Conservation (phyloP, 2,113 vertebrate genomes). For the Sphyrna mokarran region DNA sequence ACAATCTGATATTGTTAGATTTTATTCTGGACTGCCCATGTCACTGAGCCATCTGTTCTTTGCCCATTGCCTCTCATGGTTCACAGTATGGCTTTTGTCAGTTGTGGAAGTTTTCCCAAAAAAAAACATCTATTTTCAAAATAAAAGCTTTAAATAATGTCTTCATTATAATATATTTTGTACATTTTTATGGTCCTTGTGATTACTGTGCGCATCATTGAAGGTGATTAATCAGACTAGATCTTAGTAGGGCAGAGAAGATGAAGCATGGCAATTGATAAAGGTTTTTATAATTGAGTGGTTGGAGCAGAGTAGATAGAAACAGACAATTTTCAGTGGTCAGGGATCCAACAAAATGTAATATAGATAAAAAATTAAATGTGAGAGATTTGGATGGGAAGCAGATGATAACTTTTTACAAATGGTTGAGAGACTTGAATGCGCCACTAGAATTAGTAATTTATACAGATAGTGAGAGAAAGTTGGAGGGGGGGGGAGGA, state of each 20-base stretch:
- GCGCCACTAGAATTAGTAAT: neutral
- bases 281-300: neutral
- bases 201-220: neutral
- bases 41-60: constrained; percentile 25
- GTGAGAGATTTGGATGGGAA: neutral
- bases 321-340: neutral
- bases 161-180: neutral
- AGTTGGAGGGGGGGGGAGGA: neutral
- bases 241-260: neutral
- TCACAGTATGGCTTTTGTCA: neutral
- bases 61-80: neutral
- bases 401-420: neutral
- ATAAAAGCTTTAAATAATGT: neutral
- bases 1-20: neutral
- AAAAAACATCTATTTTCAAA: constrained; percentile 4
- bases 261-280: neutral
- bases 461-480: neutral
- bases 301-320: neutral
- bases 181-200: neutral
- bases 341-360: neutral
- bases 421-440: neutral
- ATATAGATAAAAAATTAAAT: neutral
- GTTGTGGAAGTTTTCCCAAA: constrained; percentile 10
- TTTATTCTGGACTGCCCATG: neutral
- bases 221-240: neutral